These are phyloP conservation scores for Diplodus puntazzo DNA, from an alignment of 2,797 vertebrate genomes.

Conservation along the genomic window DNA sequence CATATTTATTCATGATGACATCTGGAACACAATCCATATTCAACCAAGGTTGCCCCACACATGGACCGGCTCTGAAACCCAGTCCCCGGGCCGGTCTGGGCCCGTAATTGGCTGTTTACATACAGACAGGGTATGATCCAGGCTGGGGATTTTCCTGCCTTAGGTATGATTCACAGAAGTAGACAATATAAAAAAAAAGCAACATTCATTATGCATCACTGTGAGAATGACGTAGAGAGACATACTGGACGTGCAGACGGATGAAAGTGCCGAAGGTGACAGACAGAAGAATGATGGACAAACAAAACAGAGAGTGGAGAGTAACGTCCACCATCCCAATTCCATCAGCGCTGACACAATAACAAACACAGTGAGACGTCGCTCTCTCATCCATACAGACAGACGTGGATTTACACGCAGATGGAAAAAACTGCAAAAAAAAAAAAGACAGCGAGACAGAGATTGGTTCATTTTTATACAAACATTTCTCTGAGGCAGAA, in stretches of 20 bases:
- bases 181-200: conserved; percentile 42
- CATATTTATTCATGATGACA: conserved; percentile 70
- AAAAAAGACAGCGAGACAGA: conserved; percentile 6
- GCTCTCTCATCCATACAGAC: conserved; percentile 16
- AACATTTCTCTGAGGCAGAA: conserved; percentile 14
- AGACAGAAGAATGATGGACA: conserved; percentile 2
- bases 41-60: conserved; percentile 44
- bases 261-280: background rate
- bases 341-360: background rate
- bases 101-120: conserved; percentile 77
- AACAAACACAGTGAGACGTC: background rate
- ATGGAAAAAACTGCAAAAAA: background rate
- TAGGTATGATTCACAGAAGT: conserved; percentile 32
- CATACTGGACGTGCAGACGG: background rate
- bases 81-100: conserved; percentile 19
- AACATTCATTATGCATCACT: conserved; percentile 35
- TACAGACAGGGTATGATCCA: conserved; percentile 30
- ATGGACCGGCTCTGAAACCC: conserved; percentile 50
- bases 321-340: background rate
- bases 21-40: conserved; percentile 60
- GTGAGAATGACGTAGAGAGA: background rate
- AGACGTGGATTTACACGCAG: conserved; percentile 24
- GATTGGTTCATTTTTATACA: conserved; percentile 38
- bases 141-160: conserved; percentile 46
- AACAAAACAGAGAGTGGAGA: background rate